Evolutionary conservation across 2,888 invertebrate species (phyloP).

Genomic region (Amblyjoppa proteus): DNA sequence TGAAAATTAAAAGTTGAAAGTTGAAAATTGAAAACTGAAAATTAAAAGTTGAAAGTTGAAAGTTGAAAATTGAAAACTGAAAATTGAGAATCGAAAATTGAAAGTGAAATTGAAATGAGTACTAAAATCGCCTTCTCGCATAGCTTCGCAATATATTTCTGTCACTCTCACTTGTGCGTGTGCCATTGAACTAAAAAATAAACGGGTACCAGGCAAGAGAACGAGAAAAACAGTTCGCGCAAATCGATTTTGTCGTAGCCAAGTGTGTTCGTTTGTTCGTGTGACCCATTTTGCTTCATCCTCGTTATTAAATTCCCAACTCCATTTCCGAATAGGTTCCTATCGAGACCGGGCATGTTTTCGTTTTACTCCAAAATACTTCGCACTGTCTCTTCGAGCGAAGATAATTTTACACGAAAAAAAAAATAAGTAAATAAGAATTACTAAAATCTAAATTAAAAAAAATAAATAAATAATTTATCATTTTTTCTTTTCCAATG

Average conservation of each 20-base stretch:
- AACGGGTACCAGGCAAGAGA: slow-evolving; percentile 23
- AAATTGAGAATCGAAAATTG: background rate
- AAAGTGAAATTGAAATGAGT: background rate
- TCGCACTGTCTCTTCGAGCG: no score
- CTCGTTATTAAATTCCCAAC: background rate
- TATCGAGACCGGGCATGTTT: background rate
- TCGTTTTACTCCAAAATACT: background rate
- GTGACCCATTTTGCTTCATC: background rate
- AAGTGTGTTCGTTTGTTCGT: background rate
- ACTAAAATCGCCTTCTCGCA: background rate
- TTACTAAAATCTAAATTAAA: no score
- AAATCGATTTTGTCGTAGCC: slow-evolving; percentile 23
- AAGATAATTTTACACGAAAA: no score
- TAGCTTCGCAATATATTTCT: background rate
- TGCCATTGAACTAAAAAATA: slow-evolving; percentile 6
- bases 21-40: no score
- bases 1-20: background rate
- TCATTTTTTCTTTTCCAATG: no score
- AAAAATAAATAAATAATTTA: no score
- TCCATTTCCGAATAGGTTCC: background rate
- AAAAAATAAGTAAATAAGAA: no score
- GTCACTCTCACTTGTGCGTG: slow-evolving; percentile 43
- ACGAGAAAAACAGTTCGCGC: slow-evolving; percentile 35
- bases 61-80: background rate
- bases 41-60: background rate